A percentile compares a stretch with the other conserved stretches of the same genome.
These are phyloP conservation scores for Mesorhabditis sp. DNA, from an alignment of 2,888 invertebrate genomes.

Conservation along the genomic window DNA sequence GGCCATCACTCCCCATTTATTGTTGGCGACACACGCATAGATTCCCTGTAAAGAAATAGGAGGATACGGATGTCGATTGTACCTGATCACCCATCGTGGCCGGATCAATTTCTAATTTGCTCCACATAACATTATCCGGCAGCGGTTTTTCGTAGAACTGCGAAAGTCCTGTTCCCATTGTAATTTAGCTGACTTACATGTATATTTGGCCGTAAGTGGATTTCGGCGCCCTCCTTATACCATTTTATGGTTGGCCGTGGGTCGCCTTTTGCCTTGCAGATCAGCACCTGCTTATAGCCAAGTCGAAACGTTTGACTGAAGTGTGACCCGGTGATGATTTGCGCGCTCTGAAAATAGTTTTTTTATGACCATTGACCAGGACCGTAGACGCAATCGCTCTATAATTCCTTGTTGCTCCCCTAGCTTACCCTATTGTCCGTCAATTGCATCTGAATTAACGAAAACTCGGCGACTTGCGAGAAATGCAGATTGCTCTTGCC, in stretches of 20 bases:
- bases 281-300: constrained; percentile 87
- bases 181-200: constrained; percentile 39
- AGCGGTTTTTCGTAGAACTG: constrained; percentile 56
- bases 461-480: constrained; percentile 57
- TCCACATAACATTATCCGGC: constrained; percentile 49
- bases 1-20: constrained; percentile 55
- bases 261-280: constrained; percentile 83
- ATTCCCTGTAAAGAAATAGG: constrained; percentile 26
- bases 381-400: not conserved
- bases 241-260: constrained; percentile 88
- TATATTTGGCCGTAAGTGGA: constrained; percentile 65
- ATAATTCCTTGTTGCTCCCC: not conserved
- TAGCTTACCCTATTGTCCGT: constrained; percentile 52
- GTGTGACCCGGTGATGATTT: constrained; percentile 55
- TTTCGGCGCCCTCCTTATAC: constrained; percentile 90
- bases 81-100: constrained; percentile 57
- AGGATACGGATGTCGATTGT: not conserved
- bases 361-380: not conserved
- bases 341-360: constrained; percentile 46
- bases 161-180: constrained; percentile 15
- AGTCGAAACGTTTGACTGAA: constrained; percentile 61
- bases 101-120: constrained; percentile 56
- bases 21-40: constrained; percentile 56
- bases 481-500: constrained; percentile 57
- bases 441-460: constrained; percentile 46